Base-by-base conservation (phyloP, 2,113 vertebrate species). In the Hemichromis elongatus region DNA sequence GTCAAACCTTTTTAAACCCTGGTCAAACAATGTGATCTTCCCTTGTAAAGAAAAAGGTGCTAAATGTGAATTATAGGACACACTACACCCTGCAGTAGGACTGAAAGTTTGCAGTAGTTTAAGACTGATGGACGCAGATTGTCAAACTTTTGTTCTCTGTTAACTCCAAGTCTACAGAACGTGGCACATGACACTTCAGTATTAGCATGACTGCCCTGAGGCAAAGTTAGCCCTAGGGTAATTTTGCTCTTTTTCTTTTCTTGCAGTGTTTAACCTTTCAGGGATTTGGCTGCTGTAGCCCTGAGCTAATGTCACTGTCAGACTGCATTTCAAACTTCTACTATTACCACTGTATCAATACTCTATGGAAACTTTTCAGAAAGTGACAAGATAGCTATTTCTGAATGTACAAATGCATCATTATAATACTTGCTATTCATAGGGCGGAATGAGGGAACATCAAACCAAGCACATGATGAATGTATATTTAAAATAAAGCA, bases 211-310 rank as follows among this genome's bases (percentile, higher is more conserved):
- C 35, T 47, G 55, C 42, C 79, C 68, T 68, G 21, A 83, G 81
- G 86, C 77, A 80, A 77, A 55, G n/a, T 80, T 63, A 77, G 63
- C 82, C 66, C 35, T 18, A 10, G 56, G 86, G 52, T 85, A 79
- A 75, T 81, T 84, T 53, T 45, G 12, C 24, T 33, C 14, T 68
- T n/a, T 77, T 80, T 37, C 7, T 59, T 10, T 40, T 57, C 18
- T 73, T 75, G 77, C 33, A 52, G 9, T 24, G 37, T 83, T 87
- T 81, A 81, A 86, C 75, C 80, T 81, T 81, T 75, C 10, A 9
- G 11, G 81, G 42, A 77, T 78, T 63, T 30, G 24, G 45, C 56
- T 57, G n/a, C 73, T 54, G 21, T 68, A 37, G 79, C 90, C 56
- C 33, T 53, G 16, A 40, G 82, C 84, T 57, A 45, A 85, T 80